Conservation (phyloP, 2,113 vertebrate genomes). For the Baryphthengus martii region DNA sequence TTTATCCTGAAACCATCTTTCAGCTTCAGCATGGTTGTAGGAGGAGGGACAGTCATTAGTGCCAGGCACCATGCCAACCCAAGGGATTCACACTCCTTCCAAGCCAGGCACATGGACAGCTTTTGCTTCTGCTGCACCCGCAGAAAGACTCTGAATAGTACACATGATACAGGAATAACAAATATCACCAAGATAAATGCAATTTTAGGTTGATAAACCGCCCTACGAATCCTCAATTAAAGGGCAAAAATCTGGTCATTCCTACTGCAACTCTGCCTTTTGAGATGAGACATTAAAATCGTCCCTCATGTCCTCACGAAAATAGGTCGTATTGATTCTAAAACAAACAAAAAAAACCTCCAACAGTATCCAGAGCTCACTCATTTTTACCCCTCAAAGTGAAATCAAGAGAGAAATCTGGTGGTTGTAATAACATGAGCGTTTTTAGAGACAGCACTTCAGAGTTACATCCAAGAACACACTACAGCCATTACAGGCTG, state of each 20-base stretch:
- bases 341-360: neutral
- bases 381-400: neutral
- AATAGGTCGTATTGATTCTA: neutral
- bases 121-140: neutral
- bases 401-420: neutral
- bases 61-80: accelerated
- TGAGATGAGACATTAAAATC: neutral
- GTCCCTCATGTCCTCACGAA: neutral
- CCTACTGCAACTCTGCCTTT: neutral
- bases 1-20: neutral
- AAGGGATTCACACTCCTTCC: neutral
- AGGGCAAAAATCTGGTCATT: neutral
- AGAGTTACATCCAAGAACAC: neutral
- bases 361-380: too few relatives aligned
- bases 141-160: neutral
- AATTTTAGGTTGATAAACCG: neutral
- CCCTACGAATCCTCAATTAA: neutral
- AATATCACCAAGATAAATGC: neutral
- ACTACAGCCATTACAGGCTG: neutral
- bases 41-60: neutral
- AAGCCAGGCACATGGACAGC: neutral
- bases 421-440: neutral
- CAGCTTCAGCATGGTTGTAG: neutral
- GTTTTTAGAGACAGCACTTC: neutral
- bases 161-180: neutral